A percentile compares a stretch with the other conserved stretches of the same genome.
These are phyloP conservation scores for Coendou prehensilis DNA, from an alignment of 2,797 vertebrate species.

Conservation along the genomic window DNA sequence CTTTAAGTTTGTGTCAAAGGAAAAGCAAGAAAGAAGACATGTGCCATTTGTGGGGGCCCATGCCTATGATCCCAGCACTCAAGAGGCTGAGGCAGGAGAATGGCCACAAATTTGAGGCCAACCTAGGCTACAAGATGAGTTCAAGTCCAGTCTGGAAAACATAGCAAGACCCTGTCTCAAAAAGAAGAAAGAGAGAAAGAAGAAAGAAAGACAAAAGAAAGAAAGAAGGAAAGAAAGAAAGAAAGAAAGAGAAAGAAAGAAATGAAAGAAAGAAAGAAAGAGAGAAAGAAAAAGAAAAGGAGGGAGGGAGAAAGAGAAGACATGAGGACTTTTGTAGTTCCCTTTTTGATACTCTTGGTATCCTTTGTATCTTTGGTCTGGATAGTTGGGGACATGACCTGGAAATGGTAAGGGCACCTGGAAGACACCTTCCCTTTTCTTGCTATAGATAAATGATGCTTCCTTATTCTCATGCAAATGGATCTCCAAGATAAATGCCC, in stretches of 20 bases:
- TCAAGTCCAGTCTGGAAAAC: too few species aligned
- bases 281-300: too few species aligned
- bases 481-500: neutral
- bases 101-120: too few species aligned
- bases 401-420: neutral
- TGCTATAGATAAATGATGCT: neutral
- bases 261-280: too few species aligned
- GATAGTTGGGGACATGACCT: neutral
- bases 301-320: too few species aligned
- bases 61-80: neutral
- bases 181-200: too few species aligned
- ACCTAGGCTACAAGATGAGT: too few species aligned
- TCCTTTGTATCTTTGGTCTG: neutral
- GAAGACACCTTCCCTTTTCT: neutral
- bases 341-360: neutral
- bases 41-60: neutral
- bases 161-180: too few species aligned
- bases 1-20: slow-evolving; percentile 28
- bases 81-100: too few species aligned
- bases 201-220: too few species aligned
- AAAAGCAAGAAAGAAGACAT: slow-evolving; percentile 22
- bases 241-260: too few species aligned
- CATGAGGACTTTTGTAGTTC: neutral
- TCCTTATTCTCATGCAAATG: slow-evolving; percentile 58
- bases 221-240: too few species aligned